Evolutionary conservation across 2,797 vertebrate genomes (phyloP).

Genomic region (Acestrorhynchus altus): DNA sequence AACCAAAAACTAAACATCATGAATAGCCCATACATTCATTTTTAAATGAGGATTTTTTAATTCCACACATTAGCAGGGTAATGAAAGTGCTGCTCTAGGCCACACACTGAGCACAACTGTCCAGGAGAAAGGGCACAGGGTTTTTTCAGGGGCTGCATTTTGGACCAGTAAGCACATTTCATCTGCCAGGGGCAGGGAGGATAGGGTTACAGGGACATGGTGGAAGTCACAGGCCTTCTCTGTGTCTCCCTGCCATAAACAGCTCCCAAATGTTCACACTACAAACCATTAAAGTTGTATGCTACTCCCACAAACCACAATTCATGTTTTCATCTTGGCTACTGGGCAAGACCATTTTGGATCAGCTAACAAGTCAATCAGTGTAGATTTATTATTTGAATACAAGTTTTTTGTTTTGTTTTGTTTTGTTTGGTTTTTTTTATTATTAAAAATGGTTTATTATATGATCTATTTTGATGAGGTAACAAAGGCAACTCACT

Average conservation of each 20-base stretch:
- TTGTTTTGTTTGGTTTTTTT: no score
- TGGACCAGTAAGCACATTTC: slow-evolving; percentile 80
- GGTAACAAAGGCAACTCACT: neutral
- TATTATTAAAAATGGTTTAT: no score
- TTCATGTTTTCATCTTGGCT: slow-evolving; percentile 31
- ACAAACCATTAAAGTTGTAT: slow-evolving; percentile 59
- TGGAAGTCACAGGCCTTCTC: slow-evolving; percentile 53
- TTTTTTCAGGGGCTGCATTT: slow-evolving; percentile 59
- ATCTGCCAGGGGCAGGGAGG: slow-evolving; percentile 58
- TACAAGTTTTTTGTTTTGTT: neutral
- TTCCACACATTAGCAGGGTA: slow-evolving; percentile 7
- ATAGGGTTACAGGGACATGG: slow-evolving; percentile 72
- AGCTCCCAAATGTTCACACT: slow-evolving; percentile 59
- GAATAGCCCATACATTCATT: neutral
- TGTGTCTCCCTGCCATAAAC: slow-evolving; percentile 65
- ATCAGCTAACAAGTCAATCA: neutral
- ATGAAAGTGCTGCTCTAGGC: neutral
- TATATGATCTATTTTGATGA: neutral
- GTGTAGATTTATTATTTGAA: no score
- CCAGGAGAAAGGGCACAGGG: slow-evolving; percentile 64
- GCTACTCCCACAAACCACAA: slow-evolving; percentile 37
- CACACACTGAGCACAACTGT: slow-evolving; percentile 22
- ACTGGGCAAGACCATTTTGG: slow-evolving; percentile 19
- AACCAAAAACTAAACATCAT: neutral
- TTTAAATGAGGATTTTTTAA: neutral